Conservation (phyloP, 2,797 vertebrate species). For the Mus spretus region DNA sequence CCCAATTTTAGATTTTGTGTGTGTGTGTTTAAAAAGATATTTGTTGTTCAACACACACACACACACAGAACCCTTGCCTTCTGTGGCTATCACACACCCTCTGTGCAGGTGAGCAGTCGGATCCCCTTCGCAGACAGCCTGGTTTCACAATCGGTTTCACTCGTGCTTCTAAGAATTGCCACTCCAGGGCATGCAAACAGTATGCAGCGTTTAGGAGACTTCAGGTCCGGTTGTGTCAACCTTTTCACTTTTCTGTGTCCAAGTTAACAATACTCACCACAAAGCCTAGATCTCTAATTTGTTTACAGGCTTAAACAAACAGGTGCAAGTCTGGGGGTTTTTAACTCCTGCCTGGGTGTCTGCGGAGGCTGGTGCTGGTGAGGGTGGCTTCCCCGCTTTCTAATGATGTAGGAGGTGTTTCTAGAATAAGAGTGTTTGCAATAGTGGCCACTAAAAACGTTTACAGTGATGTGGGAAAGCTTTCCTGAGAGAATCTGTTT, state of each 20-base stretch:
- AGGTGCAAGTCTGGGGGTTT: neutral
- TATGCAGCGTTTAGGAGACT: neutral
- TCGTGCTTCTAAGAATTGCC: constrained; percentile 23
- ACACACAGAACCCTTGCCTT: neutral
- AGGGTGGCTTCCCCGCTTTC: neutral
- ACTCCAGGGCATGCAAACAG: neutral
- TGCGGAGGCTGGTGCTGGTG: neutral
- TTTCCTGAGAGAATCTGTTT: constrained; percentile 47
- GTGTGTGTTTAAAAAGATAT: neutral
- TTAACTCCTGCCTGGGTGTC: neutral
- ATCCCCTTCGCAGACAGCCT: neutral
- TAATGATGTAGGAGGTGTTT: neutral
- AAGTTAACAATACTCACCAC: neutral
- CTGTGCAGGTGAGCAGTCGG: neutral
- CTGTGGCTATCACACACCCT: neutral
- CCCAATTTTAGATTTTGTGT: constrained; percentile 5
- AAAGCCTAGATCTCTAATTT: neutral
- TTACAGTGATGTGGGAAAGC: neutral
- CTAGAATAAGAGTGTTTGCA: neutral
- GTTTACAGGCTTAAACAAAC: neutral
- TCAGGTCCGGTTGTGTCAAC: neutral
- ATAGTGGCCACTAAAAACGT: neutral
- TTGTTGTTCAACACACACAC: neutral
- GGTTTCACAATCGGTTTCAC: neutral
- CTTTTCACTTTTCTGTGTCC: constrained; percentile 47